Evolutionary conservation across 2,888 invertebrate species (phyloP), one percentile per base, ranked within the genome.

Genomic region (Eupithecia dodoneata): DNA sequence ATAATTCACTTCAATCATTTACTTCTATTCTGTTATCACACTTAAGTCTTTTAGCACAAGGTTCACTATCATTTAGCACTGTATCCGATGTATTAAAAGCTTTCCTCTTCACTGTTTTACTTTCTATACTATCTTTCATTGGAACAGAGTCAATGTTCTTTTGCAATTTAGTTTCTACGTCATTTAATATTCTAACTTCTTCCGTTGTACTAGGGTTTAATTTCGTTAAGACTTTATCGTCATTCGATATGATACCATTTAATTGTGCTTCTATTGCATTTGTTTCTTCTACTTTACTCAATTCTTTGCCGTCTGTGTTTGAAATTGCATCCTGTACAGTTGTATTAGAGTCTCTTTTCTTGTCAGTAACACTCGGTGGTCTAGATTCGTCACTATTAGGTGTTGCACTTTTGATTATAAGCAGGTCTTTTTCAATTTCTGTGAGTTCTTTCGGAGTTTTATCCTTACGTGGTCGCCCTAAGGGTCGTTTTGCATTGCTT

Each of bases 401-500:
- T 0, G 92, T 92, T 0, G 94, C 95, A 41, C 86, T 94, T 73
- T 90, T 91, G 2, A 95, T 95, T 0, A 94, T 94, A 0, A 94
- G 80, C 0, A 95, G 83, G 77, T 95, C 95, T 77, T 94, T 94
- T 73, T 95, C 95, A 1, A 95, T 93, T 45, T 94, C 94, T 0
- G 93, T 92, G 0, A 94, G 82, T 74, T 94, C 93, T 79, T 87
- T 88, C 0, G 92, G 92, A 45, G 70, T 4, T 70, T 70, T 70
- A 5, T 70, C 70, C 47, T 92, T 93, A 1, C 88, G 84, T 0
- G 91, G 92, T 47, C 91, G 85, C 0, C 91, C 89, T 9, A 89
- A 81, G 0, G 88, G 88, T 2, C 86, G 87, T 79, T 92, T 92
- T 0, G 88, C 83, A 73, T 92, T 92, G 12, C 76, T 85, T 77